Percentiles rank a stretch among this genome's conserved stretches.
These are phyloP conservation scores for Dryobotodes eremita DNA, from an alignment of 2,888 invertebrate genomes.

Conservation along the genomic window DNA sequence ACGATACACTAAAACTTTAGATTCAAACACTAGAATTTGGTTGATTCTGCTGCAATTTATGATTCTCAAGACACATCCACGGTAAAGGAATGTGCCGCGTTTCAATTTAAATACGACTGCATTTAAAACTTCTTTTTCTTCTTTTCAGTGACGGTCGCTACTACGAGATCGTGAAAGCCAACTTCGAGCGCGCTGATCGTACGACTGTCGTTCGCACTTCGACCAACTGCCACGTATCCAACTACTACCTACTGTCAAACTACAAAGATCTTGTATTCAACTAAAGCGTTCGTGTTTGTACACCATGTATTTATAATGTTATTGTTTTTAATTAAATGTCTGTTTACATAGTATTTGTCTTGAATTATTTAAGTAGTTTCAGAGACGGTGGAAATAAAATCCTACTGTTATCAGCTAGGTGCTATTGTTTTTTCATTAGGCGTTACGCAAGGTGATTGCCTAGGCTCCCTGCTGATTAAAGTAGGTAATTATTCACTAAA, in stretches of 20 bases:
- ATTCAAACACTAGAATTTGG: not conserved
- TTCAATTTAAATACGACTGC: not conserved
- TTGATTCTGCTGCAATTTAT: not conserved
- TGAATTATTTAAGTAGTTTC: not conserved
- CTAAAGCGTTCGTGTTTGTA: slow-evolving; percentile 80
- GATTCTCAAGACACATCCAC: not conserved
- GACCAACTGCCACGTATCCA: slow-evolving; percentile 98
- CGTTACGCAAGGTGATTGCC: slow-evolving; percentile 7
- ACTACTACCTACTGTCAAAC: slow-evolving; percentile 97
- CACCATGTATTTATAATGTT: slow-evolving; percentile 33
- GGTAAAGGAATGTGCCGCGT: no score
- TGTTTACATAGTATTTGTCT: slow-evolving; percentile 10
- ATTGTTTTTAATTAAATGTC: slow-evolving; percentile 55
- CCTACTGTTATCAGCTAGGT: not conserved
- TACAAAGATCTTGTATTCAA: slow-evolving; percentile 99
- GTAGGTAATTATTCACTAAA: not conserved
- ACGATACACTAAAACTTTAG: not conserved
- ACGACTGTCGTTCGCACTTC: slow-evolving; percentile 98
- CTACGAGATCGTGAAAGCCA: slow-evolving; percentile 99
- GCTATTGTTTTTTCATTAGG: slow-evolving; percentile 26
- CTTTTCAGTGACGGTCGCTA: slow-evolving; percentile 98
- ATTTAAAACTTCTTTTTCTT: not conserved
- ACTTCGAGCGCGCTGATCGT: slow-evolving; percentile 99
- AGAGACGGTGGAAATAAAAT: not conserved
- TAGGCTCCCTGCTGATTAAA: not conserved